Percentiles rank a stretch among this genome's conserved stretches.
Conservation (phyloP, 2,888 invertebrate genomes). For the Acleris holmiana region DNA sequence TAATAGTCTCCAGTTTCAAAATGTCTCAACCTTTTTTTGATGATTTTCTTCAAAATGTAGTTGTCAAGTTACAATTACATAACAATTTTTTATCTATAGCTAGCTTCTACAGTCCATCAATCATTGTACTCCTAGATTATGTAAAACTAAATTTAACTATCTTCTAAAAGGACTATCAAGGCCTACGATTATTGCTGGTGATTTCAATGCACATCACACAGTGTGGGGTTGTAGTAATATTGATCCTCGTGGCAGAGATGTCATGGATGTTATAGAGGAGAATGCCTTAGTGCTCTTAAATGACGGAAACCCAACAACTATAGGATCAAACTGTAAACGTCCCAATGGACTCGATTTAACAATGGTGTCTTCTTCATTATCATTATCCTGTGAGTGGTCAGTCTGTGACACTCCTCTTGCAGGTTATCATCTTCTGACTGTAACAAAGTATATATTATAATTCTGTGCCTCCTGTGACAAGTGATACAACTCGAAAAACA, state of each 20-base stretch:
- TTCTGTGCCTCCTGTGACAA: too few species aligned
- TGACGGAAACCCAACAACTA: slow-evolving; percentile 30
- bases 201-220: slow-evolving; percentile 37
- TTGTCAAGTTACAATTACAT: slow-evolving; percentile 5
- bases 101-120: too few species aligned
- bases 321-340: slow-evolving; percentile 23
- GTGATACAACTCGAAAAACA: too few species aligned
- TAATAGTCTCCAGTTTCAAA: slow-evolving; percentile 24
- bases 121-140: slow-evolving; percentile 2
- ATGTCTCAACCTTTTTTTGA: slow-evolving; percentile 33
- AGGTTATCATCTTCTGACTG: slow-evolving; percentile 31
- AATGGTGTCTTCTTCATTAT: slow-evolving; percentile 14
- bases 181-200: slow-evolving; percentile 33
- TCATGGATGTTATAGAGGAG: slow-evolving; percentile 35
- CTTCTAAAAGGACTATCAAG: slow-evolving; percentile 29
- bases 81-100: too few species aligned
- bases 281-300: slow-evolving; percentile 34
- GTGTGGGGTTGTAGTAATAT: slow-evolving; percentile 30
- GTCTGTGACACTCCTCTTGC: slow-evolving; percentile 20
- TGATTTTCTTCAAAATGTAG: slow-evolving; percentile 38
- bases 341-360: slow-evolving; percentile 35
- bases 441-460: slow-evolving; percentile 11
- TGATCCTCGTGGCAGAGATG: slow-evolving; percentile 18
- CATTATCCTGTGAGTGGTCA: slow-evolving; percentile 16
- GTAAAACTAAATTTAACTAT: slow-evolving; percentile 28